Evolutionary conservation across 2,113 vertebrate genomes (phyloP).

Genomic region (Sylvilagus bachmani): DNA sequence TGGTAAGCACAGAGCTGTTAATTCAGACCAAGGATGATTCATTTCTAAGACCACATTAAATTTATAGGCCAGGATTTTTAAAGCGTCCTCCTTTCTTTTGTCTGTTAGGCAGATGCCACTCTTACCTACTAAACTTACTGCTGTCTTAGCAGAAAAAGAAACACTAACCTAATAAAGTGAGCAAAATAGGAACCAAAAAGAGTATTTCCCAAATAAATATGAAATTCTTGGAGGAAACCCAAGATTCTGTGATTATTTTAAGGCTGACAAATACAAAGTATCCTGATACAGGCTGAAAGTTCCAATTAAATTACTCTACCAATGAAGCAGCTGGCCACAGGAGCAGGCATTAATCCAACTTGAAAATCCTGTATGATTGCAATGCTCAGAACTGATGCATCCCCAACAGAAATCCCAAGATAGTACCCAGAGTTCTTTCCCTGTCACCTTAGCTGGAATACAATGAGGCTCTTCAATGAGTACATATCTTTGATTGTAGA

Average conservation of each 20-base stretch:
- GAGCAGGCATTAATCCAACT: conserved; percentile 59
- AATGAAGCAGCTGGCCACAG: background rate
- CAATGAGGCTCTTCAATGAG: background rate
- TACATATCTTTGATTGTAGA: background rate
- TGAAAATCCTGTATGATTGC: conserved; percentile 66
- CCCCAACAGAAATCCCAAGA: background rate
- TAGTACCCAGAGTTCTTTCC: background rate
- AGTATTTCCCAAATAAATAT: background rate
- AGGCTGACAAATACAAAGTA: conserved; percentile 20
- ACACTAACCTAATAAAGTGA: conserved; percentile 30
- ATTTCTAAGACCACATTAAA: too few relatives aligned
- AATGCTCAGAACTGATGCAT: conserved; percentile 27
- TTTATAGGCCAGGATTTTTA: conserved; percentile 47
- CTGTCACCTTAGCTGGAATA: background rate
- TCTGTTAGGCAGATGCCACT: conserved; percentile 6
- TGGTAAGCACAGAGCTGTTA: conserved; percentile 40
- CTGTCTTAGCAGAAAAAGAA: conserved; percentile 56
- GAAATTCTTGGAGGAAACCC: conserved; percentile 53
- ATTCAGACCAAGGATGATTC: conserved; percentile 48
- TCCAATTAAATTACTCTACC: conserved; percentile 51
- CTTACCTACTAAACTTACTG: background rate
- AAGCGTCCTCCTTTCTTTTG: background rate
- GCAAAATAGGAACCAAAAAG: conserved; percentile 43
- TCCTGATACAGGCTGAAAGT: conserved; percentile 65
- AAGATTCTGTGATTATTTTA: background rate